Evolutionary conservation across 2,888 invertebrate genomes (phyloP).

Genomic region (Euplagia quadripunctaria): DNA sequence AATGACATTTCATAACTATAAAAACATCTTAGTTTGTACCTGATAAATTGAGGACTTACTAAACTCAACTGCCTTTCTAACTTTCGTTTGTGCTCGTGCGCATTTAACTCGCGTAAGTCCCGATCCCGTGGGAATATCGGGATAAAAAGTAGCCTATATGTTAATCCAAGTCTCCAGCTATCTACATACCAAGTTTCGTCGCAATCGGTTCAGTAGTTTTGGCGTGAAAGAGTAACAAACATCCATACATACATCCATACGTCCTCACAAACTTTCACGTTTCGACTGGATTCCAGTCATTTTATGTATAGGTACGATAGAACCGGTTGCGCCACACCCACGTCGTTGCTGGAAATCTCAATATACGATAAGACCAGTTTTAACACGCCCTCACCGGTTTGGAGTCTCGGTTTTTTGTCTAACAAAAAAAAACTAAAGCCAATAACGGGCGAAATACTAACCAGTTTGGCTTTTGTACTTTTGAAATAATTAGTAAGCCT

Average conservation of each 20-base stretch:
- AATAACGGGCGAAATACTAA: not conserved
- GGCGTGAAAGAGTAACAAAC: no score
- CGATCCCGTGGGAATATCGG: no score
- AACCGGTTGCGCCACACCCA: constrained; percentile 11
- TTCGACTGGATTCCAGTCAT: not conserved
- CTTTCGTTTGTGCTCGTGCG: not conserved
- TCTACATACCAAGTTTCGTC: no score
- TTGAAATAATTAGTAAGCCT: not conserved
- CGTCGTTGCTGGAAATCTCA: not conserved
- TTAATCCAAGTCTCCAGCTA: no score
- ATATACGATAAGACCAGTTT: constrained; percentile 6
- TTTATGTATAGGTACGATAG: not conserved
- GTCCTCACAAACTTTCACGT: no score
- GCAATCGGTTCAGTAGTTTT: no score
- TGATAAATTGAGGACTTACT: no score
- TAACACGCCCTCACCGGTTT: constrained; percentile 16
- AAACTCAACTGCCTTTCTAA: constrained; percentile 1
- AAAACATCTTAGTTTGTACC: no score
- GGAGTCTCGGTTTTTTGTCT: not conserved
- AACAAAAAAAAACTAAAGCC: not conserved
- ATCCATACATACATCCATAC: no score
- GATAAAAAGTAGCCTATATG: no score
- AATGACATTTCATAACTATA: no score
- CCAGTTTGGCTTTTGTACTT: not conserved
- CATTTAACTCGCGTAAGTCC: no score